Evolutionary conservation across 2,888 invertebrate species (phyloP), one percentile per base, ranked within the genome.

Genomic region (Stegana nigrithorax): DNA sequence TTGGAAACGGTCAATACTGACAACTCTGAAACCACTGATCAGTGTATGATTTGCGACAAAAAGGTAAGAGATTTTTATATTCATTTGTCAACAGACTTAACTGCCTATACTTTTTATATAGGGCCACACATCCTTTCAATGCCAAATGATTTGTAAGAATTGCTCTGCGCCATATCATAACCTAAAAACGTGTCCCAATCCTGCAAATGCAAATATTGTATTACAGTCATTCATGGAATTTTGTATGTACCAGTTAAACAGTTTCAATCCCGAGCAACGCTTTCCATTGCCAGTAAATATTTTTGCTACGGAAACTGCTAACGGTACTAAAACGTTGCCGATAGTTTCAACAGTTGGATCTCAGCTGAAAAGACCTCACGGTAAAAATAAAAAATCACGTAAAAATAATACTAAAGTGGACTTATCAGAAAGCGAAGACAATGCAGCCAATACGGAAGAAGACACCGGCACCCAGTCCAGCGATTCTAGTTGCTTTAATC

Each of bases 221-320:
- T 64, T 85, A 57, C 84, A 83, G 65, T 64, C 75, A 2, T 84
- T 82, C 39, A 79, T 85, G 76, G 83, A 85, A 65, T 85, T 83
- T 64, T 81, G 75, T 32, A 78, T 83, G 78, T 73, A 75, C 21
- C 84, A 85, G 60, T 65, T 83, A 51, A 60, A 69, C 8, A 55
- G 62, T 1, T 83, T 73, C 36, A 70, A 73, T 63, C 65, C 68
- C n/a, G 75, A 76, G 0, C 71, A 71, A 26, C 67, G 67, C 2
- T 75, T 73, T 56, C 1, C 47, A 7, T 65, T 73, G 62, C 69
- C 70, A 0, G 63, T 51, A 4, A 56, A 39, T 25, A 25, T 56
- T n/a, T 39, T 23, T 17, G 8, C n/a, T n/a, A n/a, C n/a, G n/a
- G n/a, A n/a, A n/a, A n/a, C n/a, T n/a, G n/a, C n/a, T n/a, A n/a